phyloP scores from a whole-genome alignment of 2,888 invertebrate genomes.

The Lysandra coridon region DNA sequence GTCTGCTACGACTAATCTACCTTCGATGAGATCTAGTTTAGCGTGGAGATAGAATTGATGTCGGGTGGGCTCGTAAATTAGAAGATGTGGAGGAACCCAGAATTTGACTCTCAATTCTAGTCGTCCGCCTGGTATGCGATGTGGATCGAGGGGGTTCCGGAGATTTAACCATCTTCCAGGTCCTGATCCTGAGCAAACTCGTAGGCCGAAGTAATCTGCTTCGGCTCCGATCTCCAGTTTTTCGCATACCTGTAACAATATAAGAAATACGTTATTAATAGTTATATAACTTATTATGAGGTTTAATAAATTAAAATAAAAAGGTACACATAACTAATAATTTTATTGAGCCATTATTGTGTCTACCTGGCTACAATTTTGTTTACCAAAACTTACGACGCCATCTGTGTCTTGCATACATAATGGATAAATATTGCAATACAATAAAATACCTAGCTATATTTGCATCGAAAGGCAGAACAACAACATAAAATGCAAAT shows the following conservation, averaged over 20 bases:
- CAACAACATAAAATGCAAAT: background rate
- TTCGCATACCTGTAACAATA: conserved; percentile 87
- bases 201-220: conserved; percentile 93
- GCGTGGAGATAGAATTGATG: conserved; percentile 93
- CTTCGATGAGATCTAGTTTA: conserved; percentile 87
- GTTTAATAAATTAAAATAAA: background rate
- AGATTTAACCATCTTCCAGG: conserved; percentile 93
- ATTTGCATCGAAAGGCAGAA: conserved; percentile 11
- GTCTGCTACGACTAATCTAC: conserved; percentile 85
- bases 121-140: conserved; percentile 84
- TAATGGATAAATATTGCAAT: background rate
- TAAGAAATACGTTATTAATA: background rate
- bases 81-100: conserved; percentile 93
- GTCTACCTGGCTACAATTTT: background rate
- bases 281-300: background rate
- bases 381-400: background rate
- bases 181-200: conserved; percentile 79
- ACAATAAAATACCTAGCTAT: conserved; percentile 9
- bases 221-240: conserved; percentile 90
- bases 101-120: conserved; percentile 91
- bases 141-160: conserved; percentile 89
- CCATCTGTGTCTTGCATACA: background rate
- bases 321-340: too few relatives aligned
- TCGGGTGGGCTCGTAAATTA: conserved; percentile 91
- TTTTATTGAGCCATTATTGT: background rate